Base-by-base conservation (phyloP, 2,888 invertebrate genomes). In the Agelastica alni region DNA sequence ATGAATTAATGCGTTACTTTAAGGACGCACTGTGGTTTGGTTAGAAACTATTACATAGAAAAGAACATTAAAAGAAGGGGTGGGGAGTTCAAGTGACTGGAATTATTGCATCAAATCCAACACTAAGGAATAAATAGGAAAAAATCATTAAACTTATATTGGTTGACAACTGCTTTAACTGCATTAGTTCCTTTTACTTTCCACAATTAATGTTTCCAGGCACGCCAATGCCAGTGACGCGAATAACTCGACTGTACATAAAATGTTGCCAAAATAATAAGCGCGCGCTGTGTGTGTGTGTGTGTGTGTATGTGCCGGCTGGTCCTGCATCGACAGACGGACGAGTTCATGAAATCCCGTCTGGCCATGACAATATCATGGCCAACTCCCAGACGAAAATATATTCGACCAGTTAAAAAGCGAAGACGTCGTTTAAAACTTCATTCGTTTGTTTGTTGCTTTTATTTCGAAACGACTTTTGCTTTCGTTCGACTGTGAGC, bases 341-440 rank as follows among this genome's bases (percentile, higher is more conserved):
- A 55, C 59, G 58, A 60, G 68, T 64, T 67, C 66, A 67, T 66
- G 61, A 65, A 64, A 67, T 62, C 61, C 62, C 46, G 67, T 63
- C 63, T 68, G 69, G 65, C 70, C 69, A 59, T 69, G 68, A 64
- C 62, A 62, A 53, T 63, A 65, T 70, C 70, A 71, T 69, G 71
- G 71, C 70, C 71, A 70, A 65, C 66, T 64, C 65, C 67, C 70
- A 70, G 70, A 70, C 70, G 66, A 66, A 70, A 70, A 67, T 69
- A 67, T 69, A 69, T 70, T 66, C 62, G 65, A 60, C 62, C 63
- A 59, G 65, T 63, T 66, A 60, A 67, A 68, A 68, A 66, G 63
- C 62, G 65, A 68, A 66, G 65, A 66, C 63, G 60, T 53, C 49
- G 32, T 42, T 39, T 26, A 26, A n/a, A 26, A 9, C 26, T 26